phyloP scores from a whole-genome alignment of 2,797 vertebrate genomes.

The Potorous gilbertii region DNA sequence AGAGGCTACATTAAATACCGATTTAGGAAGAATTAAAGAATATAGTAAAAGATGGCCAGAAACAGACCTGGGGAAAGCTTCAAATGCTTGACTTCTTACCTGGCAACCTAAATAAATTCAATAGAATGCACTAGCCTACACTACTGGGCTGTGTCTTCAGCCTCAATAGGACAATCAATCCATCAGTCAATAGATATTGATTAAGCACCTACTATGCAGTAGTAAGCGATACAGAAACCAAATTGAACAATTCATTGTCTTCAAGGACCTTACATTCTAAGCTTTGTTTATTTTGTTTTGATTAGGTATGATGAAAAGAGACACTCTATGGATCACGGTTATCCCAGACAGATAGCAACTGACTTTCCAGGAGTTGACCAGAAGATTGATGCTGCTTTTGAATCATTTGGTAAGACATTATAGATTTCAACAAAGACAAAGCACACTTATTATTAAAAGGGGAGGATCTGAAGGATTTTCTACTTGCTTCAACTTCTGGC shows the following conservation, averaged over 20 bases:
- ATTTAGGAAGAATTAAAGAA: background rate
- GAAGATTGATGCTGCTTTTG: conserved; percentile 75
- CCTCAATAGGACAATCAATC: background rate
- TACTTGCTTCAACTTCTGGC: background rate
- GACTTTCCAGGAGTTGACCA: conserved; percentile 76
- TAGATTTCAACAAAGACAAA: background rate
- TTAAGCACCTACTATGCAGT: background rate
- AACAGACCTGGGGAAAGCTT: background rate
- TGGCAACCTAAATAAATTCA: background rate
- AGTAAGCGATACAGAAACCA: background rate
- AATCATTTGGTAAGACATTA: conserved; percentile 74
- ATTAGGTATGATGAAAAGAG: conserved; percentile 79
- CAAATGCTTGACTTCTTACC: background rate
- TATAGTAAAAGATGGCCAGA: background rate
- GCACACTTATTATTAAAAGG: background rate
- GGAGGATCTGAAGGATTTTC: background rate
- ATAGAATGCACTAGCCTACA: background rate
- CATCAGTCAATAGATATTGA: background rate
- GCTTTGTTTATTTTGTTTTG: background rate
- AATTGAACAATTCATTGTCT: background rate
- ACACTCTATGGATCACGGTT: conserved; percentile 75
- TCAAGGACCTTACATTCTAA: background rate
- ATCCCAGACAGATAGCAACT: conserved; percentile 70
- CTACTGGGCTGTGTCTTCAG: background rate
- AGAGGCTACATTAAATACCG: background rate